A percentile compares a stretch with the other conserved stretches of the same genome.
phyloP scores from a whole-genome alignment of 1,140 invertebrate species.

The Pseudoatta argentina region DNA sequence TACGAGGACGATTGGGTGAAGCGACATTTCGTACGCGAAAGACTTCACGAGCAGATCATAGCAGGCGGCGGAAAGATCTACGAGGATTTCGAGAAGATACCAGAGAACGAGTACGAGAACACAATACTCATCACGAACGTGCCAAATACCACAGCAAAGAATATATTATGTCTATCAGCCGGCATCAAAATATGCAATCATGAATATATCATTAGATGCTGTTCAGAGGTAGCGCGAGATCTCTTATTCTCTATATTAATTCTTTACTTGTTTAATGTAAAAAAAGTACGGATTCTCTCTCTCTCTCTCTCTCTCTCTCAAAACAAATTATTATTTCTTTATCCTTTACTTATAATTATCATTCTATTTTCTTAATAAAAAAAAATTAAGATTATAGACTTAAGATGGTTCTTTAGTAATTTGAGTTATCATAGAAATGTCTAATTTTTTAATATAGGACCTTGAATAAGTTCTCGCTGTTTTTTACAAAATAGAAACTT shows the following conservation, averaged over 20 bases:
- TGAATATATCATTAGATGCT: slow-evolving; percentile 88
- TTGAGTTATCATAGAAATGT: too few relatives aligned
- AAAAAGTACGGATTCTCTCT: too few relatives aligned
- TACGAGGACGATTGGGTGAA: slow-evolving; percentile 86
- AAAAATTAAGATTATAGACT: too few relatives aligned
- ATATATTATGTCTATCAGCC: slow-evolving; percentile 87
- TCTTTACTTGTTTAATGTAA: background rate
- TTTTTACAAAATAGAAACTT: too few relatives aligned
- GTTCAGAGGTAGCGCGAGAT: slow-evolving; percentile 78
- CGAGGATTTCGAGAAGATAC: slow-evolving; percentile 87
- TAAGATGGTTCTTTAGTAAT: too few relatives aligned
- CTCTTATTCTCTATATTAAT: background rate
- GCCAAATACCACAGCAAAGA: slow-evolving; percentile 88
- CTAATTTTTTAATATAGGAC: too few relatives aligned
- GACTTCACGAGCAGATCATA: slow-evolving; percentile 86
- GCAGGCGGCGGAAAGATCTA: slow-evolving; percentile 87
- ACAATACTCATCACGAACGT: slow-evolving; percentile 87
- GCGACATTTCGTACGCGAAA: slow-evolving; percentile 87
- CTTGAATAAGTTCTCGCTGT: too few relatives aligned
- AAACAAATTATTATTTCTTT: too few relatives aligned
- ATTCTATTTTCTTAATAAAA: too few relatives aligned
- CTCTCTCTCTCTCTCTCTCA: too few relatives aligned
- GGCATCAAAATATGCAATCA: slow-evolving; percentile 86
- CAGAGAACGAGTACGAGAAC: slow-evolving; percentile 86
- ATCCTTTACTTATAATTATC: too few relatives aligned